Conservation (phyloP, 2,888 invertebrate genomes). For the Meloe dianella region DNA sequence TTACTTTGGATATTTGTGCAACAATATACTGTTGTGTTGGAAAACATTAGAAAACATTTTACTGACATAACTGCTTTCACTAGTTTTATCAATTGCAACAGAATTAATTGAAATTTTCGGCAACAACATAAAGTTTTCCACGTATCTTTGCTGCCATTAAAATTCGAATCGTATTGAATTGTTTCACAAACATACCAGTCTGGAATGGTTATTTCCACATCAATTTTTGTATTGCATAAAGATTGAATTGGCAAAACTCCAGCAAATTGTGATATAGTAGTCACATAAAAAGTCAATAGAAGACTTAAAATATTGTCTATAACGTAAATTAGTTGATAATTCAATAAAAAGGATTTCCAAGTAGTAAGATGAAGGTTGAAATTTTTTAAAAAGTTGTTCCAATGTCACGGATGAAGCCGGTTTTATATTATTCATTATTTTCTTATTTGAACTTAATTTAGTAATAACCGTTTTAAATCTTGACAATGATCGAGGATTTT, state of each 20-base stretch:
- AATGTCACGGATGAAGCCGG: conserved; percentile 4
- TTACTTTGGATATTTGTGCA: too few species aligned
- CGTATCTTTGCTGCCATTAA: not conserved
- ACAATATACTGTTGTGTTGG: not conserved
- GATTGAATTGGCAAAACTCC: not conserved
- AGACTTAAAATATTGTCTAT: not conserved
- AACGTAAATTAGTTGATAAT: not conserved
- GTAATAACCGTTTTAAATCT: not conserved
- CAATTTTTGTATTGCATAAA: not conserved
- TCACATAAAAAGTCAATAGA: not conserved
- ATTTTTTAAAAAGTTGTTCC: not conserved
- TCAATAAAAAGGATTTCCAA: not conserved
- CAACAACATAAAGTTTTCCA: not conserved
- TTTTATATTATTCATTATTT: not conserved
- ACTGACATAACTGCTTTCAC: not conserved
- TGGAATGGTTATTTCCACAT: too few species aligned
- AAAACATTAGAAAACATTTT: not conserved
- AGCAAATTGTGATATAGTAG: not conserved
- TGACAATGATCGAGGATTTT: not conserved
- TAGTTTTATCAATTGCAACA: not conserved
- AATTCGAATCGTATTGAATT: not conserved
- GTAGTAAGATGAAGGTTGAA: not conserved
- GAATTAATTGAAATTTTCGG: not conserved
- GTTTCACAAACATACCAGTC: not conserved
- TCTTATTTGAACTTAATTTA: not conserved